Evolutionary conservation across 1,140 invertebrate species (phyloP).

Genomic region (Stegodyphus mimosarum): DNA sequence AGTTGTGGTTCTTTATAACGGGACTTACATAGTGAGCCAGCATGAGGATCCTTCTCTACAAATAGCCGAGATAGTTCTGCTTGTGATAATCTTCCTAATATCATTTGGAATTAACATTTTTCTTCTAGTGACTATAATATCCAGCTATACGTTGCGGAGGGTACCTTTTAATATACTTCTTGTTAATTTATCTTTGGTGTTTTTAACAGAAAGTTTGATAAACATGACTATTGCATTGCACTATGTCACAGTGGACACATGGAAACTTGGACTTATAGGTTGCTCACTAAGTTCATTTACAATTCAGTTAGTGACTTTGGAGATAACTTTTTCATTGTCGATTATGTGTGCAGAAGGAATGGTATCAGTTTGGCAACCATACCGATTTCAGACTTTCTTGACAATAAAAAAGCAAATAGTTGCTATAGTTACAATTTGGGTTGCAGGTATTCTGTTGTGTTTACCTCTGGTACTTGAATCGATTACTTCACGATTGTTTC

Average conservation of each 20-base stretch:
- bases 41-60: conserved; percentile 13
- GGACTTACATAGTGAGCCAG: not conserved
- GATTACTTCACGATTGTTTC: conserved; percentile 19
- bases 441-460: conserved; percentile 29
- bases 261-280: conserved; percentile 16
- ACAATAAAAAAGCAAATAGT: conserved; percentile 49
- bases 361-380: conserved; percentile 41
- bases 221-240: conserved; percentile 48
- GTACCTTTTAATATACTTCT: conserved; percentile 41
- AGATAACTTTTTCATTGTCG: conserved; percentile 43
- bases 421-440: conserved; percentile 45
- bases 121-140: conserved; percentile 38
- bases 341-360: conserved; percentile 36
- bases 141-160: conserved; percentile 36
- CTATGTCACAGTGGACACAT: conserved; percentile 8
- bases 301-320: conserved; percentile 39
- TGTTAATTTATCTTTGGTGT: conserved; percentile 5
- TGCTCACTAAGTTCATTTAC: conserved; percentile 39
- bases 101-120: conserved; percentile 43
- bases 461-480: conserved; percentile 29
- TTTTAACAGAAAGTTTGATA: conserved; percentile 28
- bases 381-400: conserved; percentile 42
- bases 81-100: conserved; percentile 34
- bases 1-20: conserved; percentile 21
- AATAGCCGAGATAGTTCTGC: conserved; percentile 7